phyloP scores from a whole-genome alignment of 2,888 invertebrate species.

The Caenorhabditis uteleia region DNA sequence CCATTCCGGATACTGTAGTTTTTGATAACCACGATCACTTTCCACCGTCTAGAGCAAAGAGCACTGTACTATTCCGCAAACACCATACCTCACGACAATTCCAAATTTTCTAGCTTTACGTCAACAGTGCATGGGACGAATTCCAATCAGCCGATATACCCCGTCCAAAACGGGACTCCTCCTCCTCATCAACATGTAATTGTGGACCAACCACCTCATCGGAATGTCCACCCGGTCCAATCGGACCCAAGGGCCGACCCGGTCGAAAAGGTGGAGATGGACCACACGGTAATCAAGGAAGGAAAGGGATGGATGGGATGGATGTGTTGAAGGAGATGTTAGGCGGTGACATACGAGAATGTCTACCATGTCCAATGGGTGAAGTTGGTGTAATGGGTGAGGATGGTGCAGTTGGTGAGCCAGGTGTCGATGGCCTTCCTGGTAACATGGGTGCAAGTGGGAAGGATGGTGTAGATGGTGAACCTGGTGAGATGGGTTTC shows the following conservation, averaged over 20 bases:
- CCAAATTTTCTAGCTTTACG: too few species aligned
- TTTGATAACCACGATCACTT: too few species aligned
- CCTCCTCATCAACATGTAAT: not conserved
- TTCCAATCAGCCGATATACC: too few species aligned
- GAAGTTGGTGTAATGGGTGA: constrained; percentile 35
- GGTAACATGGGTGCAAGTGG: constrained; percentile 26
- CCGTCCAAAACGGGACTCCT: too few species aligned
- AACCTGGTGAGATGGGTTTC: constrained; percentile 31
- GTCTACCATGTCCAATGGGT: constrained; percentile 36
- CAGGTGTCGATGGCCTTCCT: constrained; percentile 33
- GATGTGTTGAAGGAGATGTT: constrained; percentile 24
- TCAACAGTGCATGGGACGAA: too few species aligned
- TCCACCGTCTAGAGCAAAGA: too few species aligned
- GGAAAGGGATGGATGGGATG: constrained; percentile 28
- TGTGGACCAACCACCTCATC: not conserved
- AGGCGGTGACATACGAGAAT: constrained; percentile 13
- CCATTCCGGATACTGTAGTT: too few species aligned
- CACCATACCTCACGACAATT: too few species aligned
- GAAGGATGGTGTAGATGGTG: constrained; percentile 20
- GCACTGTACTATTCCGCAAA: too few species aligned
- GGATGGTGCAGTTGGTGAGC: constrained; percentile 28
- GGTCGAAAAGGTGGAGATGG: constrained; percentile 34
- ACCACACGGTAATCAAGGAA: constrained; percentile 30
- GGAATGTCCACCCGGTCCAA: constrained; percentile 24
- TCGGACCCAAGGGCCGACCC: constrained; percentile 32